Conservation (phyloP, 2,113 vertebrate genomes). For the Dinomys branickii region DNA sequence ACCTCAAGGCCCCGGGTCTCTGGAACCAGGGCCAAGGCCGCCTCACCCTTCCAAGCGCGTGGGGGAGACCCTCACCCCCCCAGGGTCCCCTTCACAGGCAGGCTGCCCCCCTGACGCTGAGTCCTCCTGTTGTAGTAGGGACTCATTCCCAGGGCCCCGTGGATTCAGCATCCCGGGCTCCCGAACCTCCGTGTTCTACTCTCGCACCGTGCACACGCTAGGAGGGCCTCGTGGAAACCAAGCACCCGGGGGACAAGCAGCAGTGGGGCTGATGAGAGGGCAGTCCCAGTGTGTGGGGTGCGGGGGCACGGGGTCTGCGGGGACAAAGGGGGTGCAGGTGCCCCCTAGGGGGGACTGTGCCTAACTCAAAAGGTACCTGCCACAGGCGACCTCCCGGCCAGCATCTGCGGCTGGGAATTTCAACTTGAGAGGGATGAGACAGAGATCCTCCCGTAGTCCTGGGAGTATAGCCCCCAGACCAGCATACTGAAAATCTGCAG, state of each 20-base stretch:
- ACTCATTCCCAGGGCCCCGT: background rate
- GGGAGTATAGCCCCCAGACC: background rate
- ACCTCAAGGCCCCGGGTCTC: background rate
- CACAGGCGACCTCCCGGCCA: background rate
- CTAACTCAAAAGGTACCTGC: background rate
- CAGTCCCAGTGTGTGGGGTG: background rate
- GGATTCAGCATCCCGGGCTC: too few species aligned
- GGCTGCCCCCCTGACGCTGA: background rate
- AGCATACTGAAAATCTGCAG: background rate
- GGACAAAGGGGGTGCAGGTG: rapidly evolving
- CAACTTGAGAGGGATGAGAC: background rate
- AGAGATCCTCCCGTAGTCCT: background rate
- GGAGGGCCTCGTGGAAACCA: too few species aligned
- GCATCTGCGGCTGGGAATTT: background rate
- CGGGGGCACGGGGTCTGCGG: background rate
- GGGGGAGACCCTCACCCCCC: background rate
- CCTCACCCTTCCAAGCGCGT: background rate
- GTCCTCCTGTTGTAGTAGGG: too few species aligned
- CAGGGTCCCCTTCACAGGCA: background rate
- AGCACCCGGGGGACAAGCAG: background rate
- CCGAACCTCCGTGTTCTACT: background rate
- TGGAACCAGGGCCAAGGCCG: background rate
- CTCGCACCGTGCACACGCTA: too few species aligned
- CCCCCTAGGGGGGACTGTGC: background rate
- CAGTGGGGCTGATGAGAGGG: rapidly evolving